phyloP scores from a whole-genome alignment of 2,888 invertebrate genomes.

The Peribatodes rhomboidaria region DNA sequence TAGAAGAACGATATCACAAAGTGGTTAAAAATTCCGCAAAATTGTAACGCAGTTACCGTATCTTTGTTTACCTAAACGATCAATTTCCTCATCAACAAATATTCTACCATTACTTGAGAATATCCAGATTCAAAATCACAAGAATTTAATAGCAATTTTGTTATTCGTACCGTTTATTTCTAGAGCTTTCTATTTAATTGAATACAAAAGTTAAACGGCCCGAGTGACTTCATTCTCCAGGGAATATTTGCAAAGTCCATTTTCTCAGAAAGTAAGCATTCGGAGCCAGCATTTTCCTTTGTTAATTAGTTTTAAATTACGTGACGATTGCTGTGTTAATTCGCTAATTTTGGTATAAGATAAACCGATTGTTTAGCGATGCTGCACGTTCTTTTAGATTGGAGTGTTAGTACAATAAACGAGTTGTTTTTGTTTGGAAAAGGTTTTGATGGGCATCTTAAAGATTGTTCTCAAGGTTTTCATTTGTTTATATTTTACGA shows the following conservation, averaged over 20 bases:
- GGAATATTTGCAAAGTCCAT: slow-evolving; percentile 81
- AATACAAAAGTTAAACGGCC: slow-evolving; percentile 82
- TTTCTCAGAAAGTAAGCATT: slow-evolving; percentile 79
- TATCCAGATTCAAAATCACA: slow-evolving; percentile 64
- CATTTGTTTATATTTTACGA: not conserved
- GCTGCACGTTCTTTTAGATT: slow-evolving; percentile 17
- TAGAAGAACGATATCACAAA: not conserved
- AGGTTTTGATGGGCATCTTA: not conserved
- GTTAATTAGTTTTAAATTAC: slow-evolving; percentile 85
- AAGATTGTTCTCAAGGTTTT: not conserved
- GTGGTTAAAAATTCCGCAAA: not conserved
- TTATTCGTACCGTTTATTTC: slow-evolving; percentile 68
- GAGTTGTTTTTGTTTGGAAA: slow-evolving; percentile 1
- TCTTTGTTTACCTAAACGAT: slow-evolving; percentile 23
- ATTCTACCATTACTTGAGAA: slow-evolving; percentile 52
- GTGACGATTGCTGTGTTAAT: slow-evolving; percentile 81
- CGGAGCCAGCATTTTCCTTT: slow-evolving; percentile 78
- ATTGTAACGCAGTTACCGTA: not conserved
- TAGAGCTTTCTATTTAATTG: slow-evolving; percentile 83
- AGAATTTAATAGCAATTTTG: slow-evolving; percentile 64
- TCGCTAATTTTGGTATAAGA: slow-evolving; percentile 71
- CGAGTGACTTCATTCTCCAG: slow-evolving; percentile 74
- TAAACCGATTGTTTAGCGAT: slow-evolving; percentile 50
- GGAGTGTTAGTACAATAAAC: slow-evolving; percentile 1
- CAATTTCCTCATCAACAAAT: slow-evolving; percentile 45